Evolutionary conservation across 1,140 invertebrate genomes (phyloP), one percentile per base, ranked within the genome.

Genomic region (Stegodyphus dumicola): DNA sequence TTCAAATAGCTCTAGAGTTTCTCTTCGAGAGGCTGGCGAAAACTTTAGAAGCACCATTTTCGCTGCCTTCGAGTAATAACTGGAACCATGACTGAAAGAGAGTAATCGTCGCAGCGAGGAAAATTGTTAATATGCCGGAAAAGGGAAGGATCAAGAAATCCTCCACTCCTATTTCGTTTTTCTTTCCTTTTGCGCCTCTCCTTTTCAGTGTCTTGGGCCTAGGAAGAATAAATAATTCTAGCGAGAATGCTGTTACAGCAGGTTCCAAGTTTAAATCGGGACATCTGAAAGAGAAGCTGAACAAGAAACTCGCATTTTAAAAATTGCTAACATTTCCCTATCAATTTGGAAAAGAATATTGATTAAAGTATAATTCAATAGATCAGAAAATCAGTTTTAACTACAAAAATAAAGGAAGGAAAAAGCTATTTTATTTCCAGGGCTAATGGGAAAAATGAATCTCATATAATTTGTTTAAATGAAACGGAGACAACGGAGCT

Each of bases 111-210:
- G 67, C 18, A 17, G 33, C 18, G 51, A 33, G 65, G 65, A 54
- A 78, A 78, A 69, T 53, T 71, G 77, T 80, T 80, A 80, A 80
- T 80, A 80, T 18, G 53, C 51, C 77, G 53, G 67, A 71, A 71
- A 80, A 70, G 48, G 54, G 18, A 69, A 66, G 10, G n/a, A 33
- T 33, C 33, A 33, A 33, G 33, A 33, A 33, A 33, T 33, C 33
- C 33, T 33, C 33, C 33, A 33, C 33, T 33, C 33, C 33, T 33
- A 33, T 33, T 33, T 33, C 5, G 17, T 15, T 60, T 65, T 13
- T 33, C 49, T n/a, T 51, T 77, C 9, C 56, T n/a, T 15, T 66
- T 66, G 9, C 7, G 15, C 33, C 2, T 49, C n/a, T 56, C 48
- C 49, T 71, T 69, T 48, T 78, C 15, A 78, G 18, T 6, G 52